Conservation (phyloP, 1,140 invertebrate species). For the Philaenus spumarius region DNA sequence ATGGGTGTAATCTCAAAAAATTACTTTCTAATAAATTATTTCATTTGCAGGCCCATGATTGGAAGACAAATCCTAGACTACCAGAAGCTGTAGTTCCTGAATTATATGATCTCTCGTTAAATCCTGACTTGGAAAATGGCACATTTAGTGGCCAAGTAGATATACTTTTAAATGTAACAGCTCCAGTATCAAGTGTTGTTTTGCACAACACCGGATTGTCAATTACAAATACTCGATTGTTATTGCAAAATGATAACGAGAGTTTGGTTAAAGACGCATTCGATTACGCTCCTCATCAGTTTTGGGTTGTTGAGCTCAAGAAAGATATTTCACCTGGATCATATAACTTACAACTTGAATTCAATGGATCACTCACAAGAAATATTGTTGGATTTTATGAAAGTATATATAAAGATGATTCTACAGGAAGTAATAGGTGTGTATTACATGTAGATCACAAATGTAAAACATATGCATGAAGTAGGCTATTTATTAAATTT, state of each 20-base stretch:
- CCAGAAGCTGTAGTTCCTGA: slow-evolving; percentile 57
- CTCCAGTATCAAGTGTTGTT: slow-evolving; percentile 52
- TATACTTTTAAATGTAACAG: slow-evolving; percentile 55
- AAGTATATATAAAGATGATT: slow-evolving; percentile 57
- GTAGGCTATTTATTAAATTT: too few relatives aligned
- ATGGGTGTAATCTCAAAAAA: too few relatives aligned
- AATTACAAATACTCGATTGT: slow-evolving; percentile 37
- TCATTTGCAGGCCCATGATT: slow-evolving; percentile 20
- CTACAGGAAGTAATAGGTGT: slow-evolving; percentile 50
- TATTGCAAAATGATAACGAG: slow-evolving; percentile 30
- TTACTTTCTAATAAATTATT: slow-evolving; percentile 3
- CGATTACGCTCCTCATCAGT: slow-evolving; percentile 51
- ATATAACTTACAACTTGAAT: slow-evolving; percentile 58
- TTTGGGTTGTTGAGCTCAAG: slow-evolving; percentile 53
- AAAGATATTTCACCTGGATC: slow-evolving; percentile 46
- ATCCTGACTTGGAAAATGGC: slow-evolving; percentile 62
- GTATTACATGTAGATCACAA: slow-evolving; percentile 19
- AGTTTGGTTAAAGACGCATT: slow-evolving; percentile 40
- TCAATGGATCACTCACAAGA: slow-evolving; percentile 57
- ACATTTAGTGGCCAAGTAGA: slow-evolving; percentile 63
- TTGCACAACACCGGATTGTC: slow-evolving; percentile 62
- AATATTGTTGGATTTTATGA: slow-evolving; percentile 73
- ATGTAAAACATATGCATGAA: too few relatives aligned
- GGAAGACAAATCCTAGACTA: slow-evolving; percentile 48
- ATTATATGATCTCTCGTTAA: slow-evolving; percentile 66